Percentiles rank a stretch among this genome's conserved stretches.
These are phyloP conservation scores for Thera britannica DNA, from an alignment of 2,888 invertebrate genomes.

Conservation along the genomic window DNA sequence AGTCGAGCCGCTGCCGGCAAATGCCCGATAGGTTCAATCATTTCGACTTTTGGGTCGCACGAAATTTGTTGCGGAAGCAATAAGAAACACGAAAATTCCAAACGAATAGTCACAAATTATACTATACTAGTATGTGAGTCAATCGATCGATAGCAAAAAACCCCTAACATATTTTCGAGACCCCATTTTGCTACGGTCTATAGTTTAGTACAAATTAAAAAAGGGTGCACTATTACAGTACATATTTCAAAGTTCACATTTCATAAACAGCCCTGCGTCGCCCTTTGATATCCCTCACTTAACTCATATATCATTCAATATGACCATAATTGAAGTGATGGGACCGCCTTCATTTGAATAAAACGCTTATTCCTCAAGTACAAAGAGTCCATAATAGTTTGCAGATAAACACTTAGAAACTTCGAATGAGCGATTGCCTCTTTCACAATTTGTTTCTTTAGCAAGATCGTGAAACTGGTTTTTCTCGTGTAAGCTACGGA, in stretches of 20 bases:
- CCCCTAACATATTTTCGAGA: slow-evolving; percentile 57
- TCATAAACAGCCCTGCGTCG: slow-evolving; percentile 77
- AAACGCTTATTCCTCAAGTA: slow-evolving; percentile 60
- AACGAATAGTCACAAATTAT: slow-evolving; percentile 73
- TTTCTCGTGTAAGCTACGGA: slow-evolving; percentile 72
- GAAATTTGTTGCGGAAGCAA: slow-evolving; percentile 85
- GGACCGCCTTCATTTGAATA: slow-evolving; percentile 63
- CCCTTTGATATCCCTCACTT: slow-evolving; percentile 84
- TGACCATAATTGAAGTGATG: slow-evolving; percentile 82
- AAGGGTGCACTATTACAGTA: slow-evolving; percentile 76
- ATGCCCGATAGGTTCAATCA: slow-evolving; percentile 82
- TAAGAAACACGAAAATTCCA: slow-evolving; percentile 82
- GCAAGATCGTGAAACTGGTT: slow-evolving; percentile 81
- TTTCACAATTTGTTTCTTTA: slow-evolving; percentile 84
- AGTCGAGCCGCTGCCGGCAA: slow-evolving; percentile 81
- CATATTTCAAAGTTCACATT: slow-evolving; percentile 82
- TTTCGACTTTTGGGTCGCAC: slow-evolving; percentile 82
- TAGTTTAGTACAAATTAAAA: slow-evolving; percentile 82
- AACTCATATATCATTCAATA: slow-evolving; percentile 84
- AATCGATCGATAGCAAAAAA: slow-evolving; percentile 61
- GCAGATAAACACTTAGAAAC: slow-evolving; percentile 59
- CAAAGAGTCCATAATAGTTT: slow-evolving; percentile 66
- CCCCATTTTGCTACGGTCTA: slow-evolving; percentile 75
- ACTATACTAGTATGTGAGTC: slow-evolving; percentile 54
- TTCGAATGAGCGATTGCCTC: slow-evolving; percentile 80